A percentile compares a stretch with the other conserved stretches of the same genome.
These are phyloP conservation scores for Criorhina ranunculi DNA, from an alignment of 2,888 invertebrate species.

Conservation along the genomic window DNA sequence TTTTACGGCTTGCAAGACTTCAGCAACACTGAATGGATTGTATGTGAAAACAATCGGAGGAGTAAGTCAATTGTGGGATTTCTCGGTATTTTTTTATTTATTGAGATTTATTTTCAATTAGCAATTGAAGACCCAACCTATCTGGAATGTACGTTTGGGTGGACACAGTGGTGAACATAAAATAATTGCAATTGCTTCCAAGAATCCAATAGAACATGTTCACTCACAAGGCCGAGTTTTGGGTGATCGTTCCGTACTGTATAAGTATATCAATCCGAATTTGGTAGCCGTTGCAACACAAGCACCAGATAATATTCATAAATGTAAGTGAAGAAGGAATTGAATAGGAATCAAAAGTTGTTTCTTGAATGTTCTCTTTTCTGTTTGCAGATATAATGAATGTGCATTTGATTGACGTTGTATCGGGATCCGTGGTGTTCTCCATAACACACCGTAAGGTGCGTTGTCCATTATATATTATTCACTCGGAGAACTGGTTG, in stretches of 20 bases:
- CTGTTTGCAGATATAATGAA: slow-evolving; percentile 89
- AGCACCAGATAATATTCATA: slow-evolving; percentile 90
- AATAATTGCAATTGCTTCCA: slow-evolving; percentile 87
- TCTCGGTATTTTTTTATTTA: slow-evolving; percentile 16
- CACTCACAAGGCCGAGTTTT: slow-evolving; percentile 98
- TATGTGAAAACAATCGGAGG: slow-evolving; percentile 82
- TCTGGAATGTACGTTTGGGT: slow-evolving; percentile 91
- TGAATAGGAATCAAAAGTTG: neutral
- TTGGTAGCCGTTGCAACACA: slow-evolving; percentile 94
- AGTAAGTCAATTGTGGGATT: slow-evolving; percentile 78
- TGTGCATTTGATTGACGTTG: slow-evolving; percentile 94
- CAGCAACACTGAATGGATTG: slow-evolving; percentile 88
- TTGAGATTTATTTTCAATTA: slow-evolving; percentile 80
- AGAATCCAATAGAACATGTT: slow-evolving; percentile 90
- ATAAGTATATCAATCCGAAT: slow-evolving; percentile 99
- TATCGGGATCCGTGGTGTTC: slow-evolving; percentile 93
- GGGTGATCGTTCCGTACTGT: slow-evolving; percentile 97
- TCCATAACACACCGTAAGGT: slow-evolving; percentile 94
- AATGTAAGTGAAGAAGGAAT: slow-evolving; percentile 86
- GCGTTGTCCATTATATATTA: slow-evolving; percentile 92
- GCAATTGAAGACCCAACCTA: slow-evolving; percentile 87
- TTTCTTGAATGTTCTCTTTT: neutral
- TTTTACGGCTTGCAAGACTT: slow-evolving; percentile 87
- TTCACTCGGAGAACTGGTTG: slow-evolving; percentile 98
- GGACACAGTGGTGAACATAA: slow-evolving; percentile 86